Evolutionary conservation across 2,888 invertebrate species (phyloP).

Genomic region (Drosophila robusta): DNA sequence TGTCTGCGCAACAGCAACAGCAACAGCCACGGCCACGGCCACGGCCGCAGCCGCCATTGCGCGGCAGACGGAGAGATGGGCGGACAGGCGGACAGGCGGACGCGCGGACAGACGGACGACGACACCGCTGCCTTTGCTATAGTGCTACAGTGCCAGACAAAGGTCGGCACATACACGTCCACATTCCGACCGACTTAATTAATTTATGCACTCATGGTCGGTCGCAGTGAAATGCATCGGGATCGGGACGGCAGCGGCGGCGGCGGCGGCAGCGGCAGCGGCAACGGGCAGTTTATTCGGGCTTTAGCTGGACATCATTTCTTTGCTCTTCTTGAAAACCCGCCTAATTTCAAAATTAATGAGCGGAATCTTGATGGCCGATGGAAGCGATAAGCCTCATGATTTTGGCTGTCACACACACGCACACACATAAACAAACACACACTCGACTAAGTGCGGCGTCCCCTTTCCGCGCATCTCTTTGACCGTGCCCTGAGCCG

Average conservation of each 20-base stretch:
- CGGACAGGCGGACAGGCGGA: conserved; percentile 11
- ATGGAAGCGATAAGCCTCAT: conserved; percentile 82
- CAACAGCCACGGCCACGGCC: no score
- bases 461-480: conserved; percentile 46
- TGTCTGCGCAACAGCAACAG: conserved; percentile 9
- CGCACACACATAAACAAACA: conserved; percentile 29
- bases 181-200: conserved; percentile 83
- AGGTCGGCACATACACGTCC: conserved; percentile 78
- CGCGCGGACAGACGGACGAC: conserved; percentile 6
- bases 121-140: conserved; percentile 8
- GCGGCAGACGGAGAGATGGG: conserved; percentile 30
- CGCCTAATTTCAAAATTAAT: conserved; percentile 85
- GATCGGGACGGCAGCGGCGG: conserved; percentile 12
- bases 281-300: conserved; percentile 56
- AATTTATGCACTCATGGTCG: conserved; percentile 83
- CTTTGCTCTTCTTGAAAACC: conserved; percentile 77
- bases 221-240: conserved; percentile 63
- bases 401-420: conserved; percentile 75
- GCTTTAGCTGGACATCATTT: conserved; percentile 71
- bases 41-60: conserved; percentile 48
- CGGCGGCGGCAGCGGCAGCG: conserved; percentile 7
- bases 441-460: conserved; percentile 49
- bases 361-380: conserved; percentile 84
- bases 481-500: conserved; percentile 51
- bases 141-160: conserved; percentile 79